These are phyloP conservation scores for Anagyrus pseudococci DNA, from an alignment of 2,888 invertebrate genomes.

Conservation along the genomic window DNA sequence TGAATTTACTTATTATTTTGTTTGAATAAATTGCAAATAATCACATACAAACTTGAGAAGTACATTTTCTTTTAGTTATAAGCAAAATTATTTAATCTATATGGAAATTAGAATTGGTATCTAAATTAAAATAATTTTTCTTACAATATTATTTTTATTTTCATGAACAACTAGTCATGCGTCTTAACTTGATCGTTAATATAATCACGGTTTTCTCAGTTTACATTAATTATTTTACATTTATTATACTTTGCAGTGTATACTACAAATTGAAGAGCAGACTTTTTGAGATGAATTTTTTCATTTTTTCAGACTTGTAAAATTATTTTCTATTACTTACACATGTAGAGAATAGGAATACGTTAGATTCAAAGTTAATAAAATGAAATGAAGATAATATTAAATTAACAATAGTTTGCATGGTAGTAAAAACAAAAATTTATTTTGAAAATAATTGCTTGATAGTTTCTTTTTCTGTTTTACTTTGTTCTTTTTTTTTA, in stretches of 20 bases:
- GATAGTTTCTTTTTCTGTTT: no score
- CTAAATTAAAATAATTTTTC: constrained; percentile 5
- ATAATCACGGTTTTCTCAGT: constrained; percentile 16
- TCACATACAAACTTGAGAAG: not conserved
- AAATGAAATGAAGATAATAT: not conserved
- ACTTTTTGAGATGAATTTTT: constrained; percentile 3
- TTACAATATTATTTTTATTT: constrained; percentile 11
- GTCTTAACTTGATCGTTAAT: constrained; percentile 10
- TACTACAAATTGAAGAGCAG: constrained; percentile 13
- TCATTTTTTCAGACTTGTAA: constrained; percentile 4
- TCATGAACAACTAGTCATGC: not conserved
- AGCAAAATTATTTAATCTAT: not conserved
- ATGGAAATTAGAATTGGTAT: not conserved
- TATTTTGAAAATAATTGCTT: not conserved
- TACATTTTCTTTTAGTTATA: not conserved
- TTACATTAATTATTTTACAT: constrained; percentile 27
- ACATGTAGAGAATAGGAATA: no score
- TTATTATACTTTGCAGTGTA: no score
- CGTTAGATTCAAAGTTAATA: not conserved
- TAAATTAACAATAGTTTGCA: not conserved
- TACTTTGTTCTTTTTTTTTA: not conserved
- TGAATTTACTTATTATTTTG: constrained; percentile 7
- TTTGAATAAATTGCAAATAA: not conserved
- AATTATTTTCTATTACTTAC: not conserved
- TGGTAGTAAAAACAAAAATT: not conserved